Evolutionary conservation across 2,888 invertebrate species (phyloP), one percentile per base, ranked within the genome.

Genomic region (Bellardia bayeri): DNA sequence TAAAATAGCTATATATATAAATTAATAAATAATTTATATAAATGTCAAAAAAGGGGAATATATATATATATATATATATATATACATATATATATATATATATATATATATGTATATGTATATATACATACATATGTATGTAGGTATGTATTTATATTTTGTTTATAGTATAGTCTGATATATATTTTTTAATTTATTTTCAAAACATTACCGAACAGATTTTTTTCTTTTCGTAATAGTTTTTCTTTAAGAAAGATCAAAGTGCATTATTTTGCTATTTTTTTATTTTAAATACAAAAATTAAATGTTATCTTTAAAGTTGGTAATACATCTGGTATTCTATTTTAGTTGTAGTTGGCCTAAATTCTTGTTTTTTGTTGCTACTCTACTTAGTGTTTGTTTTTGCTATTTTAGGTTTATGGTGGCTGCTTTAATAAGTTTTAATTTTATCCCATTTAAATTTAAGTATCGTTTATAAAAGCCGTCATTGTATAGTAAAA

Each of bases 341-440:
- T 66, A 4, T 63, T 61, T 23, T 71, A 63, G 14, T 30, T 61
- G 61, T 30, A 51, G 40, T 71, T 72, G 72, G 13, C 72, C 64
- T 64, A 81, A 81, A 72, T 81, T 72, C 33, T 54, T 72, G n/a
- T 63, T 69, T 63, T 51, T 30, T 63, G 23, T 33, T 66, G 13
- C 40, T 69, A 2, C 16, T 49, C 6, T 37, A 37, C 37, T 37
- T 37, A 37, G 37, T 37, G 37, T 37, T 37, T 37, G 37, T 37
- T 37, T 4, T 6, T 37, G 6, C 1, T 37, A 4, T 33, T 33
- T 37, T 68, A 49, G 3, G n/a, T 71, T 72, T 42, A 45, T 11
- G 5, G 11, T 74, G 30, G 3, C 42, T 30, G 23, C 23, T 23
- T 23, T 23, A 23, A 23, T 23, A 23, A 23, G 23, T 23, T 23